Evolutionary conservation across 2,113 vertebrate species (phyloP).

Genomic region (Mesoclemmys tuberculata): DNA sequence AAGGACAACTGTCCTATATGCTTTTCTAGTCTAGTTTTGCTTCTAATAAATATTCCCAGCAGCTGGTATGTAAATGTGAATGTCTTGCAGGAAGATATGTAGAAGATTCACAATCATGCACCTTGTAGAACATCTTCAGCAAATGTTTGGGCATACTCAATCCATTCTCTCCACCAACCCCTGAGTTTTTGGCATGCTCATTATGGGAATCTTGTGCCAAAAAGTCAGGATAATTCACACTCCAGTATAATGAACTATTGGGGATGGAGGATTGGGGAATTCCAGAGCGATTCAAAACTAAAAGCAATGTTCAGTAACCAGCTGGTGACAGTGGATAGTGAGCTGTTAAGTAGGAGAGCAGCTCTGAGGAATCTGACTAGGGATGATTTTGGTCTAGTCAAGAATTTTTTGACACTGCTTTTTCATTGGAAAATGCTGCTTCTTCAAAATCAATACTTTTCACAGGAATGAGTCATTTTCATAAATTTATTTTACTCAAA

Average conservation of each 20-base stretch:
- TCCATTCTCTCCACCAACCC: neutral
- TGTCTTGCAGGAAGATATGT: conserved; percentile 4
- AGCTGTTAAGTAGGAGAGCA: rapidly evolving
- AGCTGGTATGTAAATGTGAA: neutral
- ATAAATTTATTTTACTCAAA: neutral
- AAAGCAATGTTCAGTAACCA: neutral
- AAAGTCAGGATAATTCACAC: rapidly evolving
- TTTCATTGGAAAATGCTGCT: neutral
- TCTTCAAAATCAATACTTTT: neutral
- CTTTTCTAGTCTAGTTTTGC: conserved; percentile 42
- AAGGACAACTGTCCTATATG: conserved; percentile 40
- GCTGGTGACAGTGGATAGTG: neutral
- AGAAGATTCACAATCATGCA: neutral
- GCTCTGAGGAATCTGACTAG: rapidly evolving
- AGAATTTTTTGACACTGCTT: neutral
- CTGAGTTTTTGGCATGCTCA: neutral
- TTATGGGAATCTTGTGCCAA: neutral
- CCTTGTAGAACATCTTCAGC: neutral
- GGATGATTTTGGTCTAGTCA: neutral
- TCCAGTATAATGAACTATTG: neutral
- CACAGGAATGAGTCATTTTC: neutral
- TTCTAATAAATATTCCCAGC: conserved; percentile 20
- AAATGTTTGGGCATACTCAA: neutral
- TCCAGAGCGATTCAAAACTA: neutral
- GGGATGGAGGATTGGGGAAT: neutral